These are phyloP conservation scores for Ceratosolen solmsi DNA, from an alignment of 1,140 invertebrate species.

Conservation along the genomic window DNA sequence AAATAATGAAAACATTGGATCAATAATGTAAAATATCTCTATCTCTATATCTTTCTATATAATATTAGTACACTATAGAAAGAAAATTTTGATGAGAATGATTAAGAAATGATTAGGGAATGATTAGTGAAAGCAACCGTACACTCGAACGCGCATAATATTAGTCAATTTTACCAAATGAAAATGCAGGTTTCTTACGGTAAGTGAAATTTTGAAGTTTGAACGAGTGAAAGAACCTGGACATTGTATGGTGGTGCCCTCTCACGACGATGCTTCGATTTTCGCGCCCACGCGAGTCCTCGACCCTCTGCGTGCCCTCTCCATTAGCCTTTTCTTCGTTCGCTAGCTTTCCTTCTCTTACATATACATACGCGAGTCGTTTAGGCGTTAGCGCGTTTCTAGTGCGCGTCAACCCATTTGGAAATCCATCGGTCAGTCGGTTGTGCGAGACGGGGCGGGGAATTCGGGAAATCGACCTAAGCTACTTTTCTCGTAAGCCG, in stretches of 20 bases:
- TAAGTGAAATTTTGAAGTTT: too few relatives aligned
- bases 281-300: constrained; percentile 30
- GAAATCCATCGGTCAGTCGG: constrained; percentile 65
- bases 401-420: constrained; percentile 61
- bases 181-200: too few relatives aligned
- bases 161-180: too few relatives aligned
- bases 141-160: too few relatives aligned
- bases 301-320: constrained; percentile 52
- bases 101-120: too few relatives aligned
- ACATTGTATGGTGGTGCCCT: background rate
- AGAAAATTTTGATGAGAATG: too few relatives aligned
- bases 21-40: too few relatives aligned
- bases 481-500: constrained; percentile 61
- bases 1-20: too few relatives aligned
- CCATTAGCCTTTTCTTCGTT: background rate
- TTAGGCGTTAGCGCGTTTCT: constrained; percentile 54
- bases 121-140: too few relatives aligned
- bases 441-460: constrained; percentile 51
- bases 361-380: constrained; percentile 49
- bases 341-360: constrained; percentile 43
- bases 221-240: too few relatives aligned
- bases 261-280: background rate
- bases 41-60: too few relatives aligned
- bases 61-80: too few relatives aligned
- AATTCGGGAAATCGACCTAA: constrained; percentile 65